Conservation (phyloP, 2,113 vertebrate genomes). For the Epinephelus moara region DNA sequence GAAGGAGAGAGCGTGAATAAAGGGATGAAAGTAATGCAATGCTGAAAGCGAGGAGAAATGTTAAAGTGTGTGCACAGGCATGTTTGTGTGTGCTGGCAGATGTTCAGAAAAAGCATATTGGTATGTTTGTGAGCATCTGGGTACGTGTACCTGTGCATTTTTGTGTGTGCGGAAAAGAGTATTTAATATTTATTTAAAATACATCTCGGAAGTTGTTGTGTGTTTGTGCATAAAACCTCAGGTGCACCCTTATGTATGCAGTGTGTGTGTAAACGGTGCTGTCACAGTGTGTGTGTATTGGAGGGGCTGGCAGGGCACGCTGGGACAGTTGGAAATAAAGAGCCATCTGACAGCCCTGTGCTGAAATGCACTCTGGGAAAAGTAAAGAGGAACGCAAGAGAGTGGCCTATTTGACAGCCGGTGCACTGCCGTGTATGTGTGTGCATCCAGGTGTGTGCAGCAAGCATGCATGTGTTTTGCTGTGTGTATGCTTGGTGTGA, state of each 20-base stretch:
- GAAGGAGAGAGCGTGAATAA: neutral
- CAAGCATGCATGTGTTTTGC: neutral
- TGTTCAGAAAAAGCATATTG: neutral
- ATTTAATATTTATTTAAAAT: neutral
- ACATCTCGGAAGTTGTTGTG: neutral
- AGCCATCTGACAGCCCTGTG: conserved; percentile 66
- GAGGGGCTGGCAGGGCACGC: conserved; percentile 35
- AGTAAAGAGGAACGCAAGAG: conserved; percentile 33
- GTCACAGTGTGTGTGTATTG: conserved; percentile 38
- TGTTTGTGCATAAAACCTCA: neutral
- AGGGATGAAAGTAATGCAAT: neutral
- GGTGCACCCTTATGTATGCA: neutral
- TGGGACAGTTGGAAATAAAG: conserved; percentile 60
- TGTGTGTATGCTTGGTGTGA: neutral
- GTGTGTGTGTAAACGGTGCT: conserved; percentile 27
- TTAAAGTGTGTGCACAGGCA: too few species aligned
- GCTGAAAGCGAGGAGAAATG: neutral
- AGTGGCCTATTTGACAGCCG: conserved; percentile 61
- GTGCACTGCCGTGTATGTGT: conserved; percentile 6
- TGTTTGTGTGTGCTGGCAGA: neutral
- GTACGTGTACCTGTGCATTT: neutral
- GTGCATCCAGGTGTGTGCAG: conserved; percentile 6
- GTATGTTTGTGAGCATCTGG: neutral
- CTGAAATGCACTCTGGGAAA: conserved; percentile 74
- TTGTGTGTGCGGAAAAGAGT: conserved; percentile 7